Evolutionary conservation across 2,113 vertebrate genomes (phyloP).

Genomic region (Rhea pennata): DNA sequence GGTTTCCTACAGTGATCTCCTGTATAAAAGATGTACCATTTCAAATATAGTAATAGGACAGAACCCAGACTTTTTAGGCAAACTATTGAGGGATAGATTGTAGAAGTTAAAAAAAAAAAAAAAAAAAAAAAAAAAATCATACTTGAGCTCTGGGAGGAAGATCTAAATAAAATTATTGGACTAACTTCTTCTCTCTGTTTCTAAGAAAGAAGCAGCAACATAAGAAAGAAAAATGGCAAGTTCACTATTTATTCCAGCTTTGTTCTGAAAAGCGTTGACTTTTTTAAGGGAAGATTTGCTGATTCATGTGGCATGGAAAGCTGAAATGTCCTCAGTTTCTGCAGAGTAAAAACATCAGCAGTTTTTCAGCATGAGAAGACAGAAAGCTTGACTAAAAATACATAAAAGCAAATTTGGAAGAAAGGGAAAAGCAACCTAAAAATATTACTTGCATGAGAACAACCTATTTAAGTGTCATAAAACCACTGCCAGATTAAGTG

Average conservation of each 20-base stretch:
- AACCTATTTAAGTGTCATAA: conserved; percentile 64
- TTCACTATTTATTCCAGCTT: conserved; percentile 29
- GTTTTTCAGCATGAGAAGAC: conserved; percentile 71
- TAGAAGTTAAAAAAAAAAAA: background rate
- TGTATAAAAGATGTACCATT: background rate
- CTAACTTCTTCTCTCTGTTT: background rate
- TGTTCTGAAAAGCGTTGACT: conserved; percentile 2
- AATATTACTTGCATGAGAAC: conserved; percentile 57
- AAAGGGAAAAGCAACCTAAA: conserved; percentile 41
- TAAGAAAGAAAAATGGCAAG: background rate
- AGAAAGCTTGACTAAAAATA: conserved; percentile 70
- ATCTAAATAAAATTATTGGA: background rate
- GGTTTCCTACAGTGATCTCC: background rate
- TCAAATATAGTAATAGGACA: background rate
- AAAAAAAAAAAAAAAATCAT: background rate
- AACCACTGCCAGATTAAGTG: background rate
- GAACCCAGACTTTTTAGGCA: background rate
- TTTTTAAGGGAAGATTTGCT: conserved; percentile 54
- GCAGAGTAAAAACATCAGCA: conserved; percentile 59
- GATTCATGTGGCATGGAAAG: conserved; percentile 61
- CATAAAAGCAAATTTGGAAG: conserved; percentile 52
- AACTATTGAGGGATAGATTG: background rate
- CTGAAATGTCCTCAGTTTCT: conserved; percentile 58
- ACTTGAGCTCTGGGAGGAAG: background rate
- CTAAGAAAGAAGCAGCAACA: background rate